Conservation (phyloP, 1,140 invertebrate genomes). For the Rhynchophorus ferrugineus region DNA sequence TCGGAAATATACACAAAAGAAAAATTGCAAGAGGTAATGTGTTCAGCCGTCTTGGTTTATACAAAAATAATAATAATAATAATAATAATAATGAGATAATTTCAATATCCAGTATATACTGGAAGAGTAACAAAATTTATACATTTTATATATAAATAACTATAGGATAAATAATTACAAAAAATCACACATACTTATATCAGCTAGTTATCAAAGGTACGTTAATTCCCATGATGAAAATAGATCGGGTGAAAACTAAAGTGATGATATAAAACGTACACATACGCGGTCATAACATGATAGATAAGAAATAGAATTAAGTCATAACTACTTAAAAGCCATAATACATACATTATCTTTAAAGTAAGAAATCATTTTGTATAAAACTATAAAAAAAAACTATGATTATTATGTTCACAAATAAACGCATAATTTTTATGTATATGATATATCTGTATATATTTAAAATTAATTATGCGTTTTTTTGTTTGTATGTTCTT, state of each 20-base stretch:
- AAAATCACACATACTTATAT: constrained; percentile 39
- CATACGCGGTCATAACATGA: constrained; percentile 8
- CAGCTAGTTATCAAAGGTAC: constrained; percentile 40
- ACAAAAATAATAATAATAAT: constrained; percentile 24
- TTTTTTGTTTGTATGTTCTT: too few species aligned
- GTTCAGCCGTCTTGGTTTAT: too few species aligned
- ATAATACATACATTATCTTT: constrained; percentile 28
- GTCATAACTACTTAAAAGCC: constrained; percentile 24
- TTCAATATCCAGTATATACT: constrained; percentile 23
- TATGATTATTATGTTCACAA: not conserved
- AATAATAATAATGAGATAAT: constrained; percentile 36
- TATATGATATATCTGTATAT: too few species aligned
- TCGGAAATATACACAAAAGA: too few species aligned
- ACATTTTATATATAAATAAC: constrained; percentile 41
- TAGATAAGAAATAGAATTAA: constrained; percentile 17
- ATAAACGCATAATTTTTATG: too few species aligned
- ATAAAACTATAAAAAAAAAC: constrained; percentile 10
- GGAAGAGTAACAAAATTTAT: constrained; percentile 39
- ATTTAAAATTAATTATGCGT: too few species aligned
- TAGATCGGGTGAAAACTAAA: constrained; percentile 26
- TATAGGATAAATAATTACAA: constrained; percentile 40
- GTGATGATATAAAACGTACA: constrained; percentile 30
- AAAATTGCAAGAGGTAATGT: too few species aligned
- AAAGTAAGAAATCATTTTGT: constrained; percentile 22
- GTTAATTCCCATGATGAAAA: constrained; percentile 34